phyloP scores from a whole-genome alignment of 2,797 vertebrate species.

The Sebastes taczanowskii region DNA sequence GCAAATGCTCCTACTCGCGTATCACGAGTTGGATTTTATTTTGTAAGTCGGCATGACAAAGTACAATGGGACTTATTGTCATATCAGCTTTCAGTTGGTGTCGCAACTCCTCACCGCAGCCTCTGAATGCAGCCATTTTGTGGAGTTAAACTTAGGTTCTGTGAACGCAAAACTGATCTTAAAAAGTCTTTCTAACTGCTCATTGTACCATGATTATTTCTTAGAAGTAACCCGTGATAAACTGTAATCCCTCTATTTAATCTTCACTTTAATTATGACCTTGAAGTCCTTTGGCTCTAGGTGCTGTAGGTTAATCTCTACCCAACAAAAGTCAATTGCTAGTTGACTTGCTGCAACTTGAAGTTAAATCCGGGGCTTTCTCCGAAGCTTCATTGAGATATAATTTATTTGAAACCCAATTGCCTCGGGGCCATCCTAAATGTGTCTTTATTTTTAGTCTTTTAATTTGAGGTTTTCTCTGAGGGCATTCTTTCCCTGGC shows the following conservation, averaged over 20 bases:
- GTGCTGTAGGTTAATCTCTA: conserved; percentile 23
- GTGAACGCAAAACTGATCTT: conserved; percentile 20
- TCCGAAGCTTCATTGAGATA: neutral
- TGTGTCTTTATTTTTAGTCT: conserved; percentile 41
- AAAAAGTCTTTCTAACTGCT: conserved; percentile 25
- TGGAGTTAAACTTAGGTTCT: neutral
- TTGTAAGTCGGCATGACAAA: conserved; percentile 22
- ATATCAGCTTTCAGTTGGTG: conserved; percentile 44
- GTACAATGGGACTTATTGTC: conserved; percentile 60
- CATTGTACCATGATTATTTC: conserved; percentile 32
- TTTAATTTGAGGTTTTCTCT: conserved; percentile 57
- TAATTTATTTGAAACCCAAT: conserved; percentile 12
- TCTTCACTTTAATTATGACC: conserved; percentile 41
- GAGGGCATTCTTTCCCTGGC: conserved; percentile 38
- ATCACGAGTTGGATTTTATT: conserved; percentile 48
- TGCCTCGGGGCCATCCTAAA: conserved; percentile 15
- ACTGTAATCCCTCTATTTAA: conserved; percentile 48
- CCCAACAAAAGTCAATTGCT: conserved; percentile 24
- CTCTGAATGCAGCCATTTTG: conserved; percentile 23
- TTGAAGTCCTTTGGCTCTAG: conserved; percentile 32
- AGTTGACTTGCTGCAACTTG: conserved; percentile 26
- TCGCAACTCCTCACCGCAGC: conserved; percentile 12
- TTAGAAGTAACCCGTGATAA: conserved; percentile 6
- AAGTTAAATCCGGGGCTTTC: conserved; percentile 13
- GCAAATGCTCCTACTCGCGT: conserved; percentile 38